Base-by-base conservation (phyloP, 2,888 invertebrate species). In the Entomobrya proxima region DNA sequence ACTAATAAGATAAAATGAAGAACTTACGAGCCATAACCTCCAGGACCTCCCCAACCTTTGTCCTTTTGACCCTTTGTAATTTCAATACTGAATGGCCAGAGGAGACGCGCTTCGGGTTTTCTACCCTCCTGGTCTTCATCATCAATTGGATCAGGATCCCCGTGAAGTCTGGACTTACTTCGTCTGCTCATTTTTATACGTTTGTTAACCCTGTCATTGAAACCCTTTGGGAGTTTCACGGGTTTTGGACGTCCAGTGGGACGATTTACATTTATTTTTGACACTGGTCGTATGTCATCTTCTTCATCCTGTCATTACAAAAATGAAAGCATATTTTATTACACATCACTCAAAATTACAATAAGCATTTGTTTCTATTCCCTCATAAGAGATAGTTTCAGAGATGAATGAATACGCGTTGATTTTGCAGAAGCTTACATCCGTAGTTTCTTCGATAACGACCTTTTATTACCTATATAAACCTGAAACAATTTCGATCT, bases 71-170 rank as follows among this genome's bases (percentile, higher is more conserved):
- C 88, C 72, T 88, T 88, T 1, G 85, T 81, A 27, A 88, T 87
- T 77, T 88, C 88, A 21, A 89, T 87, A 13, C 88, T 88, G 61
- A 89, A 89, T 2, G 89, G 89, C 89, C 89, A 89, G 1, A 89
- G 50, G 18, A 87, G 75, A 11, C 89, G 76, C 6, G 87, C 80
- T 74, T 88, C 88, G 5, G 88, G 88, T 15, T 74, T 76, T 52
- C 87, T 83, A 6, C 81, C 87, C n/a, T 88, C 88, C 18, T 88
- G 87, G 47, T 89, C 88, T 9, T 85, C 81, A 15, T 88, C 88
- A 24, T 89, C 86, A 37, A 89, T 86, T n/a, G 78, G 80, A 24
- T 87, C 88, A 0, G 89, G 89, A 75, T 89, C 89, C 18, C 89
- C 89, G 24, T 88, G 87, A 5, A 88, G 69, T 0, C 85, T 81